Conservation (phyloP, 2,797 vertebrate genomes). For the Ctenopoma kingsleyae region DNA sequence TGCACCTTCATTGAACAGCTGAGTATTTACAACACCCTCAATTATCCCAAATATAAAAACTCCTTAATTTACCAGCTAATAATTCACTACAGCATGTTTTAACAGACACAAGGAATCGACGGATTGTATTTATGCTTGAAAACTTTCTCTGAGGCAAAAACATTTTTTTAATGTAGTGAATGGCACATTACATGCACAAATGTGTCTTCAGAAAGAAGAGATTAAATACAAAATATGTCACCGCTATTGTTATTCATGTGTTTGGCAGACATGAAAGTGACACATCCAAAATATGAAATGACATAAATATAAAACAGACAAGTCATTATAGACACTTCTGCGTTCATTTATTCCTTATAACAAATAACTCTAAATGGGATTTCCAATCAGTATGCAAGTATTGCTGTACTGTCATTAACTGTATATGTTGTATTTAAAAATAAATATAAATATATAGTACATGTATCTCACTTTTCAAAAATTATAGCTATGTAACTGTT, state of each 20-base stretch:
- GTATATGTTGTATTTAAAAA: background rate
- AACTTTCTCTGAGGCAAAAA: constrained; percentile 62
- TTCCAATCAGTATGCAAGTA: constrained; percentile 26
- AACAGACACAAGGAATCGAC: constrained; percentile 55
- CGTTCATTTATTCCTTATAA: constrained; percentile 23
- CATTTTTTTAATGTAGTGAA: constrained; percentile 21
- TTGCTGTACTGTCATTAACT: constrained; percentile 4
- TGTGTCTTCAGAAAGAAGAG: constrained; percentile 33
- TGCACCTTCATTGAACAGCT: constrained; percentile 59
- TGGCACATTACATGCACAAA: constrained; percentile 43
- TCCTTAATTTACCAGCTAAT: constrained; percentile 75
- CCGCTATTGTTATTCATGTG: constrained; percentile 36
- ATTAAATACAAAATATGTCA: constrained; percentile 19
- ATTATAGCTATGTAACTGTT: constrained; percentile 9
- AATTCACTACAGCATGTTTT: constrained; percentile 67
- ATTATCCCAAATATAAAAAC: constrained; percentile 79
- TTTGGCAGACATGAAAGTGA: constrained; percentile 44
- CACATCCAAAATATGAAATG: constrained; percentile 30
- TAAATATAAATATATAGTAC: constrained; percentile 15
- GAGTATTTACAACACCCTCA: constrained; percentile 80
- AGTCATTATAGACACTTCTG: constrained; percentile 19
- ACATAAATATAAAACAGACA: constrained; percentile 40
- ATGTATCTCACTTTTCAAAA: constrained; percentile 17
- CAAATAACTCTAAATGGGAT: constrained; percentile 16
- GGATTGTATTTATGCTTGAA: constrained; percentile 41